A percentile compares a stretch with the other conserved stretches of the same genome.
Evolutionary conservation across 2,888 invertebrate species (phyloP).

Genomic region (Lymantria monacha): DNA sequence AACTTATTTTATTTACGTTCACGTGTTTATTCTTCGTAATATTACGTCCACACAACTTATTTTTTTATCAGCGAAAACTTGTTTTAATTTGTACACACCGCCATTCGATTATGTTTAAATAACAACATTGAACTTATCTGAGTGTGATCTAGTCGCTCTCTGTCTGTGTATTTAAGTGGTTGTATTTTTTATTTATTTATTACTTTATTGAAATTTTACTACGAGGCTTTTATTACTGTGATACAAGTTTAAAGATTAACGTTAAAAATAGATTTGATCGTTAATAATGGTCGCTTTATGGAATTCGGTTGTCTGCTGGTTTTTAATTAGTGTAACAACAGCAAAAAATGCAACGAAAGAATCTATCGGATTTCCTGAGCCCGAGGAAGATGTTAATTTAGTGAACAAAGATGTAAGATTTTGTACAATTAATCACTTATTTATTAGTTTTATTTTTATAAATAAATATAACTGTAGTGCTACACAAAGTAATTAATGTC

Average conservation of each 20-base stretch:
- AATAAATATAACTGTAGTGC: too few species aligned
- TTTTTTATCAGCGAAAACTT: constrained; percentile 48
- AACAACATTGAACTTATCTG: constrained; percentile 39
- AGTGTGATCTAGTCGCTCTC: constrained; percentile 39
- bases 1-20: too few species aligned
- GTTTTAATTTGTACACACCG: constrained; percentile 51
- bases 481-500: neutral
- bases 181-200: constrained; percentile 15
- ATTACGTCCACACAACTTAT: constrained; percentile 7
- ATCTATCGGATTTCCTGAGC: constrained; percentile 68
- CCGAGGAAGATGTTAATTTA: constrained; percentile 56
- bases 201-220: neutral
- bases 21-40: constrained; percentile 4
- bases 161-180: constrained; percentile 29
- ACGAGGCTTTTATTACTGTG: neutral
- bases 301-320: constrained; percentile 31
- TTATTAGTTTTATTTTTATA: neutral
- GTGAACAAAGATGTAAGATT: constrained; percentile 64
- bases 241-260: neutral
- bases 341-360: constrained; percentile 41
- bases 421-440: too few species aligned
- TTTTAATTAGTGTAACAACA: constrained; percentile 34
- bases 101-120: constrained; percentile 35
- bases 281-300: constrained; percentile 36
- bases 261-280: neutral